phyloP scores from a whole-genome alignment of 2,113 vertebrate species.

The Malurus elegans region DNA sequence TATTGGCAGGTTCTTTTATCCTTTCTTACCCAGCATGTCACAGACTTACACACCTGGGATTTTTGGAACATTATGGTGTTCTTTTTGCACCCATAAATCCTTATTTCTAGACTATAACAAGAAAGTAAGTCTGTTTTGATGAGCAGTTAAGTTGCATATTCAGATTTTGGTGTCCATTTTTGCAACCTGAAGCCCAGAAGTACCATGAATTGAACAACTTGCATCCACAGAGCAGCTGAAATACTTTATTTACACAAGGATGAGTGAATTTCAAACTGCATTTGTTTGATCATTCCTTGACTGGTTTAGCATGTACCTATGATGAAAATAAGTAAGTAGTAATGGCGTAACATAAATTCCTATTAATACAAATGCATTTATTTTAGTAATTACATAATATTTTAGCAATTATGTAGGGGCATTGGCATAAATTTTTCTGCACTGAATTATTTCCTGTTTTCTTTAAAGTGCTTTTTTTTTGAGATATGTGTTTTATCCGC shows the following conservation, averaged over 20 bases:
- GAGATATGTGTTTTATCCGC: rapidly evolving
- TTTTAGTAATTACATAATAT: background rate
- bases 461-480: background rate
- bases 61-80: background rate
- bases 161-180: background rate
- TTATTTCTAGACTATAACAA: background rate
- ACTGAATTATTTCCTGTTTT: background rate
- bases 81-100: background rate
- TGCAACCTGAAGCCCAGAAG: background rate
- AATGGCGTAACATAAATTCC: background rate
- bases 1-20: background rate
- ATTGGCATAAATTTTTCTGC: background rate
- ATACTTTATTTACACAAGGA: background rate
- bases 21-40: background rate
- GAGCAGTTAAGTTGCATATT: background rate
- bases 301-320: background rate
- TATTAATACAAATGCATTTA: background rate
- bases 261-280: background rate
- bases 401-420: background rate
- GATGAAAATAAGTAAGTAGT: background rate
- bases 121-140: background rate
- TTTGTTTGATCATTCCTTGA: background rate
- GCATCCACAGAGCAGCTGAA: background rate
- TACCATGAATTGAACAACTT: background rate
- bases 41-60: background rate